Evolutionary conservation across 2,888 invertebrate genomes (phyloP).

Genomic region (Teinopalpus imperialis): DNA sequence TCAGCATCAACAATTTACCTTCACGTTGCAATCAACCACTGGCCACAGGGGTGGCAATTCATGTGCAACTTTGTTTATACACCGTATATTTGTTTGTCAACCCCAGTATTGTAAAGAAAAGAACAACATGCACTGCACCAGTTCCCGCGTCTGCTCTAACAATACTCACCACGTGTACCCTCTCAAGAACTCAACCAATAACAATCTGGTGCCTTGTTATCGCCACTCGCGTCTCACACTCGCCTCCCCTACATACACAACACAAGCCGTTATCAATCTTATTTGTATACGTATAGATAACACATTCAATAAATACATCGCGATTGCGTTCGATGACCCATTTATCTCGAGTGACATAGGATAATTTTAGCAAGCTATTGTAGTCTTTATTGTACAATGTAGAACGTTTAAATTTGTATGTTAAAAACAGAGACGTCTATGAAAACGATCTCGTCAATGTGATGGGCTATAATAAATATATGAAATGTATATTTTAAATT

Average conservation of each 20-base stretch:
- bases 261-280: constrained; percentile 2
- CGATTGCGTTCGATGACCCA: constrained; percentile 15
- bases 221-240: constrained; percentile 12
- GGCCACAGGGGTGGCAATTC: too few relatives aligned
- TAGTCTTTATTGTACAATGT: not conserved
- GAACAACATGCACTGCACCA: too few relatives aligned
- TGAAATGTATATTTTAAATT: too few relatives aligned
- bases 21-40: too few relatives aligned
- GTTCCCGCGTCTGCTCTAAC: too few relatives aligned
- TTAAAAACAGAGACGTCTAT: too few relatives aligned
- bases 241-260: not conserved
- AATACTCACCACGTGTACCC: constrained; percentile 16
- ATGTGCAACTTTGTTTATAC: too few relatives aligned
- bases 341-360: constrained; percentile 12
- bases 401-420: not conserved
- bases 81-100: too few relatives aligned
- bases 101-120: too few relatives aligned
- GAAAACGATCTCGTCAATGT: too few relatives aligned
- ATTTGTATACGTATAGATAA: not conserved
- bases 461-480: too few relatives aligned
- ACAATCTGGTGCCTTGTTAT: constrained; percentile 18
- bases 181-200: constrained; percentile 18
- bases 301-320: not conserved
- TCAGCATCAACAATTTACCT: too few relatives aligned
- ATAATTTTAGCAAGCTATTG: not conserved